Conservation (phyloP, 1,140 invertebrate species). For the Phenacoccus solenopsis region DNA sequence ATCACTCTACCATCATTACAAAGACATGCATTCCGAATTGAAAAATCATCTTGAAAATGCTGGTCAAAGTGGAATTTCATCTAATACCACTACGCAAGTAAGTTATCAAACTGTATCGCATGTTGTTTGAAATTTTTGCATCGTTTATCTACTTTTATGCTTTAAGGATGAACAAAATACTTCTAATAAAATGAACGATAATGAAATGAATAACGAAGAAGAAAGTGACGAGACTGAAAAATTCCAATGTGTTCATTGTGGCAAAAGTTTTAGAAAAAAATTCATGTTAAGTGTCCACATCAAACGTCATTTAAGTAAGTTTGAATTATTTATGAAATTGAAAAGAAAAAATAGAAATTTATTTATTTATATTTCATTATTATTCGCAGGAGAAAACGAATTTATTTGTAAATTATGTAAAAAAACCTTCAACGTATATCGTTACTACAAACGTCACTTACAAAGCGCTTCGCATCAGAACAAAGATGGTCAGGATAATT, state of each 20-base stretch:
- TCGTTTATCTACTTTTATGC: no score
- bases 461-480: not conserved
- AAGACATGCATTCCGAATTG: not conserved
- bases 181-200: no score
- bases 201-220: not conserved
- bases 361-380: not conserved
- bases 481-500: not conserved
- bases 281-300: not conserved
- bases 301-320: not conserved
- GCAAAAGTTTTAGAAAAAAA: not conserved
- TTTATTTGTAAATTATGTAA: conserved; percentile 11
- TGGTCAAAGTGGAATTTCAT: not conserved
- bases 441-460: conserved; percentile 13
- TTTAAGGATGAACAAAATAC: no score
- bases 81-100: not conserved
- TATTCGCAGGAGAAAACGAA: not conserved
- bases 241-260: conserved; percentile 6
- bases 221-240: not conserved
- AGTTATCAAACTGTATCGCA: no score
- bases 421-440: conserved; percentile 1
- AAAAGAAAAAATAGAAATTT: no score
- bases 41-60: not conserved
- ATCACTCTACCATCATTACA: not conserved
- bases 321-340: not conserved
- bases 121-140: no score